These are phyloP conservation scores for Eufriesea mexicana DNA, from an alignment of 1,140 invertebrate species.

Conservation along the genomic window DNA sequence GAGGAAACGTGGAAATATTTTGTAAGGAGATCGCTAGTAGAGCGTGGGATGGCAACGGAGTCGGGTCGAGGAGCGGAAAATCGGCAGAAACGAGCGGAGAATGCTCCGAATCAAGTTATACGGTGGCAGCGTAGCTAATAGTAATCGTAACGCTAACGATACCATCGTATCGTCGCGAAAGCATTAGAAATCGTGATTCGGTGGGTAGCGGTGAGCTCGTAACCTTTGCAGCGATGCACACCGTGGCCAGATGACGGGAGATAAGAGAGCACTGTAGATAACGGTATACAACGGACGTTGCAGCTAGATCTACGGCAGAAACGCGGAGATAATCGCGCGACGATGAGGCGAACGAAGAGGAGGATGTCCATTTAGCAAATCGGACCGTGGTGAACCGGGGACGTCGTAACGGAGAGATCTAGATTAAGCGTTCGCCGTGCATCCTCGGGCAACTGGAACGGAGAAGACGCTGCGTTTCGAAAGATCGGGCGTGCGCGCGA, in stretches of 20 bases:
- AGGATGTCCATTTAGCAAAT: constrained; percentile 29
- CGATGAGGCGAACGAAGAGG: constrained; percentile 26
- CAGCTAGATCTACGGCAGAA: constrained; percentile 47
- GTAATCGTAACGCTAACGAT: constrained; percentile 56
- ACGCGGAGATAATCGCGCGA: constrained; percentile 57
- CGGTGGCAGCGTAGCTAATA: constrained; percentile 47
- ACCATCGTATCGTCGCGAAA: constrained; percentile 28
- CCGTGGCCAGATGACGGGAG: constrained; percentile 52
- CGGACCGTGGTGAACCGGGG: neutral
- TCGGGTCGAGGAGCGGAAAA: too few species aligned
- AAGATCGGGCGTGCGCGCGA: neutral
- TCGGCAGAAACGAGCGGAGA: neutral
- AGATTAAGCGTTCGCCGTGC: constrained; percentile 1
- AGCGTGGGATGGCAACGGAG: too few species aligned
- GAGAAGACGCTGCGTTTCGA: neutral
- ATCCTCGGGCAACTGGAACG: neutral
- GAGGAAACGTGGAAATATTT: too few species aligned
- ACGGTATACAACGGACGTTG: constrained; percentile 37
- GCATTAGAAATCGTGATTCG: constrained; percentile 29
- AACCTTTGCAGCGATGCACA: constrained; percentile 43
- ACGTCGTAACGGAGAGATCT: neutral
- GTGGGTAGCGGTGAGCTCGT: constrained; percentile 30
- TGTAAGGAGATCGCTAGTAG: too few species aligned
- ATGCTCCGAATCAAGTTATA: neutral
- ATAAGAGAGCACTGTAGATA: constrained; percentile 56